Conservation (phyloP, 2,888 invertebrate genomes). For the Xanthia togata region DNA sequence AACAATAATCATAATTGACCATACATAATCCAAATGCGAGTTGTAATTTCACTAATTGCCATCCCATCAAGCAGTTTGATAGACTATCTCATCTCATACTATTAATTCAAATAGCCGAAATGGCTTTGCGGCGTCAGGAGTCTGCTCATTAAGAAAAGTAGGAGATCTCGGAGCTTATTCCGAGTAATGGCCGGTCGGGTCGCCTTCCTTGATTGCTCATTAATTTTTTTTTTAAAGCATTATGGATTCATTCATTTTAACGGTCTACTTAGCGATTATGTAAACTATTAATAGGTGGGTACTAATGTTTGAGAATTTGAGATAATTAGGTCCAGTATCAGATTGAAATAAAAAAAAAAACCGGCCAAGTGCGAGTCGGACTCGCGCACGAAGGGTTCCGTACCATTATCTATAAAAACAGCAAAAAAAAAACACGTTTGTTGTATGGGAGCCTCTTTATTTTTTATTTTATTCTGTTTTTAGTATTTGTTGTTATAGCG, state of each 20-base stretch:
- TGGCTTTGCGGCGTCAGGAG: constrained; percentile 33
- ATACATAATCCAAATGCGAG: constrained; percentile 12
- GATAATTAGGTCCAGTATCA: neutral
- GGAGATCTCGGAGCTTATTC: constrained; percentile 44
- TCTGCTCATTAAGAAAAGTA: constrained; percentile 62
- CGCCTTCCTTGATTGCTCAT: constrained; percentile 53
- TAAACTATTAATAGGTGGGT: neutral
- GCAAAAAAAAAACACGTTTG: too few species aligned
- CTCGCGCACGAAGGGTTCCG: too few species aligned
- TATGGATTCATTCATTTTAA: constrained; percentile 23
- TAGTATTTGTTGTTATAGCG: too few species aligned
- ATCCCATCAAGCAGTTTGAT: constrained; percentile 23
- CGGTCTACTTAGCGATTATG: constrained; percentile 5
- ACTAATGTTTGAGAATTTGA: neutral
- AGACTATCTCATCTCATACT: constrained; percentile 34
- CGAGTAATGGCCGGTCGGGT: constrained; percentile 42
- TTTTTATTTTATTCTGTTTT: too few species aligned
- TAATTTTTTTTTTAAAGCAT: constrained; percentile 52
- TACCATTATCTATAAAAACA: too few species aligned
- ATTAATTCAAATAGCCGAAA: constrained; percentile 46
- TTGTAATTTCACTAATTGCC: constrained; percentile 36
- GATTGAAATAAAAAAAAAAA: too few species aligned
- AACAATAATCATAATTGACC: constrained; percentile 2
- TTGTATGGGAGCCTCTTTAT: too few species aligned
- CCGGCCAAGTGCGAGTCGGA: too few species aligned